Percentiles rank a stretch among this genome's conserved stretches.
These are phyloP conservation scores for Triops cancriformis DNA, from an alignment of 1,140 invertebrate genomes.

Conservation along the genomic window DNA sequence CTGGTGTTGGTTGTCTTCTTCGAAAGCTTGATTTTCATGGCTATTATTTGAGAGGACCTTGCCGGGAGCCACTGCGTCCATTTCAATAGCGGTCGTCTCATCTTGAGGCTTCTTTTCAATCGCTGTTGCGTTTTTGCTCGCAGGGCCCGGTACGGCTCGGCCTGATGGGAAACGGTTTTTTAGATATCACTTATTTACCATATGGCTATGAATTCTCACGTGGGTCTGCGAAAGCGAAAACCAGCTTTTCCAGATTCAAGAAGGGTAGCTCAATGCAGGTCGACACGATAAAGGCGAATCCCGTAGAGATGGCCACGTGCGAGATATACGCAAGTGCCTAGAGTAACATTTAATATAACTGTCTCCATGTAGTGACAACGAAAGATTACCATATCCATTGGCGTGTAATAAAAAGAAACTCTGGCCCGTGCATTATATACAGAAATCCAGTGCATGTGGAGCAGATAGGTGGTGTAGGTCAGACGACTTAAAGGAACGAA, in stretches of 20 bases:
- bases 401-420: slow-evolving; percentile 54
- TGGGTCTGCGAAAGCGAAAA: neutral
- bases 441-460: slow-evolving; percentile 36
- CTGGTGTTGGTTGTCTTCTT: neutral
- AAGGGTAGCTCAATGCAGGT: slow-evolving; percentile 23
- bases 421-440: slow-evolving; percentile 56
- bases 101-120: neutral
- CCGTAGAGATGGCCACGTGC: slow-evolving; percentile 15
- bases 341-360: neutral
- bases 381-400: neutral
- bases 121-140: neutral
- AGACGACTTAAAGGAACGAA: slow-evolving; percentile 60
- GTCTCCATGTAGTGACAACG: neutral
- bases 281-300: slow-evolving; percentile 22
- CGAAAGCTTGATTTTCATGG: neutral
- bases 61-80: neutral
- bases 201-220: neutral
- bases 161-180: neutral
- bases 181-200: neutral
- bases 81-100: neutral
- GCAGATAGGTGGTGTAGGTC: slow-evolving; percentile 59
- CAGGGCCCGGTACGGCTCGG: neutral
- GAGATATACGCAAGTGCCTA: neutral
- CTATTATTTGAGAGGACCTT: neutral
- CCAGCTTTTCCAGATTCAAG: slow-evolving; percentile 24